Percentiles rank a stretch among this genome's conserved stretches.
Conservation (phyloP, 2,113 vertebrate species). For the Peromyscus californicus region DNA sequence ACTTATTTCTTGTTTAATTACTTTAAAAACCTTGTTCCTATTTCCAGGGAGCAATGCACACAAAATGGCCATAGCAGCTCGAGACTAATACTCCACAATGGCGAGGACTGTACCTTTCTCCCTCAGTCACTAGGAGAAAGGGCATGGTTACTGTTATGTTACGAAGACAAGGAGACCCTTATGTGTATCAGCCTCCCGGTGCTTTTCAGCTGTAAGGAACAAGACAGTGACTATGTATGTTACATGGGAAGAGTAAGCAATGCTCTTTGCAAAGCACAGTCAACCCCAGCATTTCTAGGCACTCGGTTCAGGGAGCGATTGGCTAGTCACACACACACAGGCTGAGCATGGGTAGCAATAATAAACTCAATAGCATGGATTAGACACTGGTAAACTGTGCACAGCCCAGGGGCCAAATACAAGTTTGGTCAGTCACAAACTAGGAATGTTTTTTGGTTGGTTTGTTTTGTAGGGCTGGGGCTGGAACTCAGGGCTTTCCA, state of each 20-base stretch:
- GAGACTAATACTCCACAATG: constrained; percentile 21
- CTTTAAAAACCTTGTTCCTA: background rate
- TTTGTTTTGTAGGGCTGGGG: background rate
- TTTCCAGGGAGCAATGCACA: background rate
- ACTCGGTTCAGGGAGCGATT: background rate
- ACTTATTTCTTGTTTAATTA: constrained; percentile 1
- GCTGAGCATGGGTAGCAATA: background rate
- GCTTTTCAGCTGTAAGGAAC: constrained; percentile 52
- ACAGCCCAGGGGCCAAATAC: background rate
- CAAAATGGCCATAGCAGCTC: background rate
- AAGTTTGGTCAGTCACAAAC: background rate
- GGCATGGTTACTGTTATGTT: constrained; percentile 42
- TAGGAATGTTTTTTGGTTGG: background rate
- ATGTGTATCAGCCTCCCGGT: background rate
- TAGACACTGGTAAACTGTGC: background rate
- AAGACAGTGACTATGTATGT: constrained; percentile 44
- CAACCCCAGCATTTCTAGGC: background rate
- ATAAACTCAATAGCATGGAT: background rate
- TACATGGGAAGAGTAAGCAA: constrained; percentile 29
- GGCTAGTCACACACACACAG: constrained; percentile 29
- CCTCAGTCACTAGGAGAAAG: constrained; percentile 46
- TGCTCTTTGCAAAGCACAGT: background rate
- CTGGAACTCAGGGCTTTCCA: background rate
- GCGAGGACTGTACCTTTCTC: constrained; percentile 46
- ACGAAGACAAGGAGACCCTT: constrained; percentile 71